Evolutionary conservation across 2,113 vertebrate species (phyloP), one percentile per base, ranked within the genome.

Genomic region (Vulpes ferrilata): DNA sequence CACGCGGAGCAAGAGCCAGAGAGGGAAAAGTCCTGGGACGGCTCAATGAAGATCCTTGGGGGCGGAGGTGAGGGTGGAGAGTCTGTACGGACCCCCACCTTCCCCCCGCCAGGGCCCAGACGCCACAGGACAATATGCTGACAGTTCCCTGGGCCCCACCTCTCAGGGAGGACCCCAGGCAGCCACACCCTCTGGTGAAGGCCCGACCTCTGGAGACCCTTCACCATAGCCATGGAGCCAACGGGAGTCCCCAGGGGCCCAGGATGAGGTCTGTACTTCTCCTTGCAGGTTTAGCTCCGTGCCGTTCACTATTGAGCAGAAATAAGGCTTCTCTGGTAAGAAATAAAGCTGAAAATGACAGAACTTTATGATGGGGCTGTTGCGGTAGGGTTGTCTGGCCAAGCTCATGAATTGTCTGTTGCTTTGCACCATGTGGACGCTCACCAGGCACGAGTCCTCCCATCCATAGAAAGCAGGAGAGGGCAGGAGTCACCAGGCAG

Each of bases 321-420:
- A 95, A 82, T 27, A 60, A 12, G 11, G n/a, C 16, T 85, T 92
- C 67, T 48, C 48, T 62, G 69, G 22, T 74, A 81, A 80, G 92
- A 87, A 43, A 67, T 23, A 82, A 65, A 84, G 88, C 78, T 25
- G 12, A 48, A 13, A 35, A 48, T 23, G 85, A 85, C 65, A 62
- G 76, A 76, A 53, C 82, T 91, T 90, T 93, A 79, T 1, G 15
- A 35, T 85, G 65, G 25, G 59, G 38, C 62, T 22, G 11, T 19
- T 51, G 57, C 48, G 15, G 22, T 64, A 35, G n/a, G 32, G 20
- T 48, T 95, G 76, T 88, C 82, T 51, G 38, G 38, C 78, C 38
- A 65, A 81, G 85, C 73, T 69, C 11, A 0, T 23, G 59, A 13
- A 57, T 60, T 60, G 67, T 51, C 22, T 6, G 0, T 35, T 15